A percentile compares a stretch with the other conserved stretches of the same genome.
Conservation (phyloP, 2,888 invertebrate species). For the Acrobasis consociella region DNA sequence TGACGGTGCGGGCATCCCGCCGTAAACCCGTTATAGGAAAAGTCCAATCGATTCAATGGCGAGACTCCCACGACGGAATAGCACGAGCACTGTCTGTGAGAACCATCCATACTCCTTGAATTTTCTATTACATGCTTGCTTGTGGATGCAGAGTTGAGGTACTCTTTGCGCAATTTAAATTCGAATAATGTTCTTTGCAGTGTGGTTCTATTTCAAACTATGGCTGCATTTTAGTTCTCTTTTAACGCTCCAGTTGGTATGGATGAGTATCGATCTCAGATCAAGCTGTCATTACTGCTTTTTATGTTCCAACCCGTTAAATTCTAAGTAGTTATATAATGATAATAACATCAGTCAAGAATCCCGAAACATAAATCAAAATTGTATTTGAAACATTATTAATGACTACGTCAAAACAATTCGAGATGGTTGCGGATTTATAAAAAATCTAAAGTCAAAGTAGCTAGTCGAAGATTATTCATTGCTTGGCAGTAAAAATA, state of each 20-base stretch:
- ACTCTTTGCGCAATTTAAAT: slow-evolving; percentile 25
- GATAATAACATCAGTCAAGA: background rate
- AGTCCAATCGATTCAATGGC: slow-evolving; percentile 58
- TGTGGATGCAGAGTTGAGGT: too few relatives aligned
- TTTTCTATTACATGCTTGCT: slow-evolving; percentile 26
- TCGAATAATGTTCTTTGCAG: slow-evolving; percentile 28
- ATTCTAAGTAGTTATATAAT: too few relatives aligned
- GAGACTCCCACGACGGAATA: slow-evolving; percentile 38
- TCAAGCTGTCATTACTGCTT: too few relatives aligned
- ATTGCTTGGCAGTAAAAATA: too few relatives aligned
- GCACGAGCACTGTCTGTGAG: slow-evolving; percentile 31
- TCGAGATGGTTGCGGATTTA: too few relatives aligned
- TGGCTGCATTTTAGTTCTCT: slow-evolving; percentile 18
- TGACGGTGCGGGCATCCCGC: slow-evolving; percentile 49
- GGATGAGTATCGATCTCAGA: too few relatives aligned
- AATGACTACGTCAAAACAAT: background rate
- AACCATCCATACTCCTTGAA: slow-evolving; percentile 26
- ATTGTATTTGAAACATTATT: background rate
- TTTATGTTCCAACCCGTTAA: too few relatives aligned
- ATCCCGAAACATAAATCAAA: background rate
- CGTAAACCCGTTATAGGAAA: slow-evolving; percentile 64
- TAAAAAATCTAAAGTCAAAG: too few relatives aligned
- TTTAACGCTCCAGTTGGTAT: background rate
- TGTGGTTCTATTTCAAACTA: slow-evolving; percentile 19
- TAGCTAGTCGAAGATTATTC: too few relatives aligned